A percentile compares a stretch with the other conserved stretches of the same genome.
Evolutionary conservation across 2,888 invertebrate species (phyloP).

Genomic region (Auanema sp.): DNA sequence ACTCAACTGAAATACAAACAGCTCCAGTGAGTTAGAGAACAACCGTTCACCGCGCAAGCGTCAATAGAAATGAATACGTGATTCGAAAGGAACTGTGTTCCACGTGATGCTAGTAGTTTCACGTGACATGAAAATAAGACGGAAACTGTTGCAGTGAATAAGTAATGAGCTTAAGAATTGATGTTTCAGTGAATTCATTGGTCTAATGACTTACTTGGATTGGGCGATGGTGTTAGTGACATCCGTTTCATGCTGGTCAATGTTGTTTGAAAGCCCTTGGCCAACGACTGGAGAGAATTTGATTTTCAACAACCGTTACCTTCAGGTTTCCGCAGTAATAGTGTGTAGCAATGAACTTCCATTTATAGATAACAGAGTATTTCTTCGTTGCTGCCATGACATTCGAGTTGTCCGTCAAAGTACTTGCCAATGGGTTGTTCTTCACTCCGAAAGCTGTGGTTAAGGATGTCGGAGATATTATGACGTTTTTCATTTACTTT

Average conservation of each 20-base stretch:
- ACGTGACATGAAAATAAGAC: too few relatives aligned
- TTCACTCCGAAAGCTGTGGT: slow-evolving; percentile 97
- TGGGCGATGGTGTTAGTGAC: slow-evolving; percentile 99
- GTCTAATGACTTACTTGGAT: slow-evolving; percentile 94
- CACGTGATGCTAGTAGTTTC: too few relatives aligned
- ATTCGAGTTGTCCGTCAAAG: slow-evolving; percentile 89
- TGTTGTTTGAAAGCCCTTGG: slow-evolving; percentile 97
- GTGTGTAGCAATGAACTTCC: background rate
- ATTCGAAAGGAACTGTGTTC: background rate
- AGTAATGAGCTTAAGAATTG: background rate
- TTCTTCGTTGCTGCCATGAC: slow-evolving; percentile 98
- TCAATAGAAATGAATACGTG: background rate
- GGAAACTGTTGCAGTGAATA: too few relatives aligned
- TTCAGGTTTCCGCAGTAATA: slow-evolving; percentile 72
- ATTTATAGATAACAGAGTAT: slow-evolving; percentile 79
- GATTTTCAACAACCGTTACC: slow-evolving; percentile 86
- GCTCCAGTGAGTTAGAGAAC: slow-evolving; percentile 75
- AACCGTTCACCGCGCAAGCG: background rate
- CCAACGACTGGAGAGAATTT: slow-evolving; percentile 67
- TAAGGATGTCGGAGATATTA: slow-evolving; percentile 93
- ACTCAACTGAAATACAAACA: slow-evolving; percentile 95
- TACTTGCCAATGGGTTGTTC: slow-evolving; percentile 92
- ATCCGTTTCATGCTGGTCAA: slow-evolving; percentile 91
- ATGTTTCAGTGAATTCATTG: slow-evolving; percentile 82
- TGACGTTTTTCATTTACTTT: slow-evolving; percentile 95